phyloP scores from a whole-genome alignment of 2,113 vertebrate genomes.

The Centropus bengalensis region DNA sequence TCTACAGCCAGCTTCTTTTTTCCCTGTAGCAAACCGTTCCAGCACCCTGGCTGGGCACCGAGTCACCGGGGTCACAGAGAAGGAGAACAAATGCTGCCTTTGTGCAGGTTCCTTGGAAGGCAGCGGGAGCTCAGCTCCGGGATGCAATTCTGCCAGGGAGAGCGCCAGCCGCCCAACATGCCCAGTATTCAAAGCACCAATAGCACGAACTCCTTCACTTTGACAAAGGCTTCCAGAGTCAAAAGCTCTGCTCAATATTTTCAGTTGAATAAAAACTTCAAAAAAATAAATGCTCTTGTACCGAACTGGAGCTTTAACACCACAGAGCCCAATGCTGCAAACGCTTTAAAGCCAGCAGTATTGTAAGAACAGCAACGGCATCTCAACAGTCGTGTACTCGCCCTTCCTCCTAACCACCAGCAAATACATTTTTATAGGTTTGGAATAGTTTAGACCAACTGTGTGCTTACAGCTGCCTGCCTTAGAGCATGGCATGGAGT shows the following conservation, averaged over 20 bases:
- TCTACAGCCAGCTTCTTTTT: neutral
- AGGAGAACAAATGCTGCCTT: conserved; percentile 61
- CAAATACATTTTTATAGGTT: neutral
- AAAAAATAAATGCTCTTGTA: neutral
- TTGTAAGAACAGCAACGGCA: neutral
- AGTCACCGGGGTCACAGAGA: neutral
- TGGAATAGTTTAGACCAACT: neutral
- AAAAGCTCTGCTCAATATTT: neutral
- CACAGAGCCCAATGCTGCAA: neutral
- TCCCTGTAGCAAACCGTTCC: neutral
- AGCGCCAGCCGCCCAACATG: neutral
- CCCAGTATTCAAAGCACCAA: neutral
- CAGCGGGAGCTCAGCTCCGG: neutral
- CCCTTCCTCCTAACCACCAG: neutral
- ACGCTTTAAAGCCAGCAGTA: neutral
- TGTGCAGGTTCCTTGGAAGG: conserved; percentile 13
- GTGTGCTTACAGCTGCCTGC: neutral
- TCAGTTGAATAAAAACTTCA: neutral
- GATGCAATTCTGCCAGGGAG: neutral
- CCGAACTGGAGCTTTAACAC: neutral
- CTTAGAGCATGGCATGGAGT: neutral
- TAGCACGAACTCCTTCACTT: neutral
- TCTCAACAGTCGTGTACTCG: neutral
- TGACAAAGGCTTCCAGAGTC: neutral
- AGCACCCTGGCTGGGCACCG: neutral